Base-by-base conservation (phyloP, 2,797 vertebrate genomes). In the Denticeps clupeoides region DNA sequence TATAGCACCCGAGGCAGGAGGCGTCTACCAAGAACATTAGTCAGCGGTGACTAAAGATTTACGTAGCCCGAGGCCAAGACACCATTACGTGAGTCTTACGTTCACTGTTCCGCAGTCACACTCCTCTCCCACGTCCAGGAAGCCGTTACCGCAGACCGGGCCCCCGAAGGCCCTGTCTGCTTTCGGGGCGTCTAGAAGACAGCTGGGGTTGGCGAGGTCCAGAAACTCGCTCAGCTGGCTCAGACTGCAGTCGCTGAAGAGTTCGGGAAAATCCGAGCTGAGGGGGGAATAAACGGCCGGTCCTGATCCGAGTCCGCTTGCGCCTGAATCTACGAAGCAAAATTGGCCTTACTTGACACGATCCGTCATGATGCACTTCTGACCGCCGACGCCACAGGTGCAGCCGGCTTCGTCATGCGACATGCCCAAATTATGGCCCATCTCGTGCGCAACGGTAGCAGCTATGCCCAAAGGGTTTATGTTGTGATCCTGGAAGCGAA, bases 361-460 rank as follows among this genome's bases (percentile, higher is more conserved):
- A 0, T 75, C 72, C 0, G 85, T 71, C 91, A 94, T 94, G 54
- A 97, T 72, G 5, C 93, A 97, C 57, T 80, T 77, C 1, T 70
- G 75, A 0, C 58, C 44, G 3, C 47, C 21, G 61, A 72, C 38
- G 0, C 75, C 71, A 37, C 93, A 97, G 37, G 4, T 55, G 49
- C 91, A 97, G 9, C 63, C 61, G 0, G 68, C 52, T 1, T 78
- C 69, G 1, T 97, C 93, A 0, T 93, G 91, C n/a, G 82, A 82
- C 82, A 97, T 68, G 19, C 91, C 93, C 41, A 97, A 75, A 53
- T 91, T 94, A 72, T 97, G 91, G 3, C 93, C 91, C 88, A 97
- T 86, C 80, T 97, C 93, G 0, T 97, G 93, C 15, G 90, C 89
- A 40, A 97, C 73, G 51, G 90, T 97, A 45, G 88, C 86, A 0